These are phyloP conservation scores for chimpanzee (Pan troglodytes) DNA, from an alignment of 2,113 vertebrate species.

Conservation along the genomic window NHGRI_mPanTro3-v2.1_pri NC_072408.2:75248501-75249000, in stretches of 20 bases:
- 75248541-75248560: not conserved
- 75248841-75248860: not conserved
- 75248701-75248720: not conserved
- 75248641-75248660: not conserved
- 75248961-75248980: no score
- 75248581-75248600: not conserved
- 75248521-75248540: not conserved
- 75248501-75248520: not conserved
- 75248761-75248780: not conserved
- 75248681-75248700: not conserved
- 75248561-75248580: not conserved
- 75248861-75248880: not conserved
- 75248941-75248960: no score
- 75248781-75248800: not conserved
- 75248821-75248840: not conserved
- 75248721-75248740: not conserved
- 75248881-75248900: not conserved
- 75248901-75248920: no score
- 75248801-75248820: conserved; percentile 15
- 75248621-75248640: not conserved
- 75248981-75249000: no score
- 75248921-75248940: no score
- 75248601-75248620: not conserved
- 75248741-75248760: not conserved
- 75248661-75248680: not conserved